Percentiles rank a stretch among this genome's conserved stretches.
Conservation (phyloP, 2,797 vertebrate species). For the Odontamblyopus rebecca region DNA sequence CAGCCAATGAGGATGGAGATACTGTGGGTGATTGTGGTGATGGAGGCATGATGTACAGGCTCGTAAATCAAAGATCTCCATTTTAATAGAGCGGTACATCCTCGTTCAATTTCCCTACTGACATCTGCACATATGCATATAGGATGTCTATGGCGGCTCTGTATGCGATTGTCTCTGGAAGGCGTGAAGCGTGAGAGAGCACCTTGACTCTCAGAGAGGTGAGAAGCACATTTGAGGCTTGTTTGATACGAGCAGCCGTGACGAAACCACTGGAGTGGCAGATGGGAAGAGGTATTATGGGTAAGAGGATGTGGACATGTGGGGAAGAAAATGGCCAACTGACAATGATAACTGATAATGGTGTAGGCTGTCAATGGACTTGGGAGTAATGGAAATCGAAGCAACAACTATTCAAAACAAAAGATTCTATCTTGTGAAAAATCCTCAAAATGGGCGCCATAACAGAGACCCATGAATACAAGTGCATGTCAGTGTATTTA, state of each 20-base stretch:
- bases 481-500: too few species aligned
- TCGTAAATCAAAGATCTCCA: constrained; percentile 21
- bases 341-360: neutral
- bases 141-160: constrained; percentile 10
- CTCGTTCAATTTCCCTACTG: constrained; percentile 15
- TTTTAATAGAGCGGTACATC: constrained; percentile 20
- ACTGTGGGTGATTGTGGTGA: constrained; percentile 28
- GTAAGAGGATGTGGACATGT: constrained; percentile 2
- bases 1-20: constrained; percentile 26
- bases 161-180: constrained; percentile 13
- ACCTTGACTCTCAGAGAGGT: constrained; percentile 29
- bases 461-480: neutral
- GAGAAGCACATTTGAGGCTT: constrained; percentile 16
- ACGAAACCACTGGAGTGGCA: constrained; percentile 42
- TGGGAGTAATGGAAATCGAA: neutral
- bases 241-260: constrained; percentile 14
- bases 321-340: constrained; percentile 32
- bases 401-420: neutral
- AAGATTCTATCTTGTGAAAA: neutral
- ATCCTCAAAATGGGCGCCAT: neutral
- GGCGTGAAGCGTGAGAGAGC: constrained; percentile 24
- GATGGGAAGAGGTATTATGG: constrained; percentile 14
- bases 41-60: constrained; percentile 15
- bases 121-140: constrained; percentile 18
- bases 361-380: neutral